A percentile compares a stretch with the other conserved stretches of the same genome.
These are phyloP conservation scores for Lepidocolaptes lacrymiger DNA, from an alignment of 2,797 vertebrate species.

Conservation along the genomic window DNA sequence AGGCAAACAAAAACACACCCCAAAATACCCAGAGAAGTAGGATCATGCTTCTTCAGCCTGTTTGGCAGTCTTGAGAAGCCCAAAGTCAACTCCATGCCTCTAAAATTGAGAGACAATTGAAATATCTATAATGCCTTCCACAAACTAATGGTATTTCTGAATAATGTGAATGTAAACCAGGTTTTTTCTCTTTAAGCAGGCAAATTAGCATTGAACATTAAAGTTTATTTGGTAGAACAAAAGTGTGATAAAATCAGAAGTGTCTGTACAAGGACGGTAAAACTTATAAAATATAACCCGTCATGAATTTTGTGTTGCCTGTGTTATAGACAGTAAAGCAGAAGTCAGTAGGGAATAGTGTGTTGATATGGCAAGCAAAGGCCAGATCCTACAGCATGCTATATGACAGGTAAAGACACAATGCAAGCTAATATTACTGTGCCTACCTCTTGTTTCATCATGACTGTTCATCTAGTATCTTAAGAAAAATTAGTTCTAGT, in stretches of 20 bases:
- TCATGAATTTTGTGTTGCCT: not conserved
- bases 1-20: not conserved
- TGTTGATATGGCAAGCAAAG: not conserved
- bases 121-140: not conserved
- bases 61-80: not conserved
- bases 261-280: not conserved
- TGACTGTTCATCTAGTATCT: not conserved
- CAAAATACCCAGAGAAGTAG: not conserved
- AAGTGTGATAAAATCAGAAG: not conserved
- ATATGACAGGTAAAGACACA: not conserved
- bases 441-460: not conserved
- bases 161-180: slow-evolving; percentile 24
- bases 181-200: slow-evolving; percentile 36
- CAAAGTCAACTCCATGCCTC: not conserved
- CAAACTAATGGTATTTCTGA: not conserved
- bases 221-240: not conserved
- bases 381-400: not conserved
- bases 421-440: not conserved
- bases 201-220: not conserved
- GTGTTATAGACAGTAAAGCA: not conserved
- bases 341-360: not conserved
- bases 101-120: not conserved
- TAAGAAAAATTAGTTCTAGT: not conserved
- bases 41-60: slow-evolving; percentile 2
- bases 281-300: not conserved